Base-by-base conservation (phyloP, 2,888 invertebrate genomes). In the Eustalomyia histrio region DNA sequence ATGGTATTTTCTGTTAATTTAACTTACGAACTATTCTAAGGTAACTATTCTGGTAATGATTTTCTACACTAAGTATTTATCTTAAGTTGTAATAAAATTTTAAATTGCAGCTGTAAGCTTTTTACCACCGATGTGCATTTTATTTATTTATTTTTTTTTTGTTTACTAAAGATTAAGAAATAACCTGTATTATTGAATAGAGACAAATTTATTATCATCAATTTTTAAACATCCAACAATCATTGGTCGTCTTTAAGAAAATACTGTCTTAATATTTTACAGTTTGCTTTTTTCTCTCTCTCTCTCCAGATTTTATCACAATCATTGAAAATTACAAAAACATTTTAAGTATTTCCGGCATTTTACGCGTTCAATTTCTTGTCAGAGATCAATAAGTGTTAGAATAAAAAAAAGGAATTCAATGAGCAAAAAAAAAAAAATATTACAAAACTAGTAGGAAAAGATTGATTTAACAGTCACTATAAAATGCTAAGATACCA, bases 261-360 rank as follows among this genome's bases (percentile, higher is more conserved):
- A 69, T 73, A 50, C 68, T 65, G 55, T 61, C 64, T 53, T 52
- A 57, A 57, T 53, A 33, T 69, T 47, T 67, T 29, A n/a, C 12
- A 47, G 12, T 24, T 18, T 18, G 7, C 4, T 17, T 61, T 65
- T 52, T n/a, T n/a, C n/a, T n/a, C n/a, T n/a, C n/a, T n/a, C n/a
- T n/a, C n/a, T 35, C 33, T 35, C 8, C 1, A 57, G 16, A 76
- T 69, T 76, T 76, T 65, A 60, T 69, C 76, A 57, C 76, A 63
- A 75, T 71, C 71, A 17, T 60, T 75, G 74, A 35, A 65, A 78
- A 71, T 76, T 76, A 73, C 61, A 76, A 68, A 81, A 81, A 78
- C 69, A 81, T 75, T 71, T 78, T 71, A 78, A 78, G 61, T 78
- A 81, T 78, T 81, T 78, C 78, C 78, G 71, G 69, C 71, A 78